phyloP scores from a whole-genome alignment of 2,113 vertebrate genomes.

The Buteo buteo region DNA sequence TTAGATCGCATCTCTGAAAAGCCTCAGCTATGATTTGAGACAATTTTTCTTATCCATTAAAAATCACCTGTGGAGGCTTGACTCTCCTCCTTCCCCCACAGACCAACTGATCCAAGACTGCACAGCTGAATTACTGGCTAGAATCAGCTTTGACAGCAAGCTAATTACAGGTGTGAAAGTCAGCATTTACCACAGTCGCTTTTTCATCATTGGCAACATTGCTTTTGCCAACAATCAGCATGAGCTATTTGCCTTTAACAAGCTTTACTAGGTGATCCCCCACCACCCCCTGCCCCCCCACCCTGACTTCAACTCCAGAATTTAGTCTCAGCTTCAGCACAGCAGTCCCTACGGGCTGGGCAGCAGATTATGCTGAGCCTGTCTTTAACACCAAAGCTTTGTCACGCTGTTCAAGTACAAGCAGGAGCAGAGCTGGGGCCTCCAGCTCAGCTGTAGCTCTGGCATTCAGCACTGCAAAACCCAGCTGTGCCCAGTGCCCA shows the following conservation, averaged over 20 bases:
- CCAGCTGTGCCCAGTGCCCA: neutral
- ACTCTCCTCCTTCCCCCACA: neutral
- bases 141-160: neutral
- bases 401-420: rapidly evolving
- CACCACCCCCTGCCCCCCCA: no score
- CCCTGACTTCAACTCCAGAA: no score
- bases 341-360: neutral
- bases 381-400: neutral
- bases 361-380: neutral
- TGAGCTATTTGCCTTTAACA: neutral
- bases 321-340: no score
- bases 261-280: neutral
- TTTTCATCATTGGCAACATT: neutral
- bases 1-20: neutral
- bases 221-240: neutral
- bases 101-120: neutral
- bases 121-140: neutral
- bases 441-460: neutral
- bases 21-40: neutral
- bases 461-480: neutral
- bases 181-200: neutral
- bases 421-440: neutral
- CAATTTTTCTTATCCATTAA: neutral
- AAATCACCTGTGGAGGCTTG: neutral
- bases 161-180: neutral